Percentiles rank a stretch among this genome's conserved stretches.
Evolutionary conservation across 2,888 invertebrate species (phyloP).

Genomic region (Atrina japonica): DNA sequence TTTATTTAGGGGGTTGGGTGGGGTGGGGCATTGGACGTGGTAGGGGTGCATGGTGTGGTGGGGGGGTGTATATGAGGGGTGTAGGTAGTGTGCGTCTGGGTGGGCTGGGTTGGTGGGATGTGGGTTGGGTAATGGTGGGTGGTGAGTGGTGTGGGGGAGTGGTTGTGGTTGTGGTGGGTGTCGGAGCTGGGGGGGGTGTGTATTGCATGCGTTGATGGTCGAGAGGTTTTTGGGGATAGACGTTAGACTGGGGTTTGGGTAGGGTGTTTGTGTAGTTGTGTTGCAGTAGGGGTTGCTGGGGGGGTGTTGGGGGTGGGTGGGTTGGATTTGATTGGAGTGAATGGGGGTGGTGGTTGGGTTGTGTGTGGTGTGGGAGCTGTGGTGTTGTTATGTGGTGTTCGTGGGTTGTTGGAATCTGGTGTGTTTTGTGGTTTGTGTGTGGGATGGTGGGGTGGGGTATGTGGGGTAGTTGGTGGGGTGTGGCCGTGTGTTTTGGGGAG

Average conservation of each 20-base stretch:
- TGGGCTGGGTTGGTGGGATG: not conserved
- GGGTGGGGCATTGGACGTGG: not conserved
- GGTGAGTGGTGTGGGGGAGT: not conserved
- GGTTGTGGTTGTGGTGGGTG: constrained; percentile 4
- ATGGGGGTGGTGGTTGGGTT: not conserved
- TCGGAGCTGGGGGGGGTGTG: not conserved
- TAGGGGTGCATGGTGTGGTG: not conserved
- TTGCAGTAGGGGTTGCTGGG: not conserved
- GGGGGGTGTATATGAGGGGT: constrained; percentile 2
- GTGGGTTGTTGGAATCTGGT: not conserved
- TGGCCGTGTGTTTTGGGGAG: too few species aligned
- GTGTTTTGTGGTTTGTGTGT: not conserved
- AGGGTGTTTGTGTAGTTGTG: not conserved
- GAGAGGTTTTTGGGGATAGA: not conserved
- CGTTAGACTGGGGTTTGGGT: not conserved
- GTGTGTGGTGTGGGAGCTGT: not conserved
- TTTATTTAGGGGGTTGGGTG: not conserved
- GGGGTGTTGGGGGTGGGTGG: not conserved
- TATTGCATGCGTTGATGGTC: not conserved
- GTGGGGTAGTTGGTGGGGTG: too few species aligned
- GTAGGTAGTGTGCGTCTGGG: not conserved
- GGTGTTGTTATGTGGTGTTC: not conserved
- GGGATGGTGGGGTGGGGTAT: too few species aligned
- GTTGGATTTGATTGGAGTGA: not conserved
- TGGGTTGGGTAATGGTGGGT: not conserved